Evolutionary conservation across 2,888 invertebrate species (phyloP), one percentile per base, ranked within the genome.

Genomic region (Dryobotodes eremita): DNA sequence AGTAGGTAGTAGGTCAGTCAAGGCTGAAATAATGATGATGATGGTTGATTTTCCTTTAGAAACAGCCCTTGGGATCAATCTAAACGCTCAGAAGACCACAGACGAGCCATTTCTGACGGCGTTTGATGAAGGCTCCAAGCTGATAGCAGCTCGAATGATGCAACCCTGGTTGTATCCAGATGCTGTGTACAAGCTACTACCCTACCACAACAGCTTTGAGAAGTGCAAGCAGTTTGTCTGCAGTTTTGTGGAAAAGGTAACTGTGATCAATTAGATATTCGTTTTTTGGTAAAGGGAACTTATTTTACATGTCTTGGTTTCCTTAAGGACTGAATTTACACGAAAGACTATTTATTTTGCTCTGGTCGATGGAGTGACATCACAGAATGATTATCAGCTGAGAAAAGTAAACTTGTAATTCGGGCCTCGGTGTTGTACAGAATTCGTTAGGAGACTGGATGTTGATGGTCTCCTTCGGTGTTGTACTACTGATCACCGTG

Each of bases 121-220:
- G 0, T 91, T 94, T 11, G 90, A 92, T 1, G 73, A 88, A 31
- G 79, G 84, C 59, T 84, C 86, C 42, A 78, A 80, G 46, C 68
- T 91, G 48, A 71, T 86, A 0, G 82, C 90, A 0, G 83, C 79
- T 0, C 90, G 93, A 0, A 84, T 92, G 73, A 80, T 90, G 26
- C 89, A 90, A 48, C 92, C 93, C 1, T 92, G 92, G 92, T 70
- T 93, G 26, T 80, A 92, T 55, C 85, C 82, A 3, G 88, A 91
- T 15, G 74, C 80, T 0, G 69, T 93, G 13, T 92, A 92, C 57
- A 86, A 84, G 26, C 59, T 85, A 73, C 74, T 91, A 53, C 89
- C 87, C 0, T 62, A 62, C 36, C 57, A 83, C 20, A 5, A 11
- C 4, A 36, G 23, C 0, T 80, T 84, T 36, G 65, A 87, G 31